Evolutionary conservation across 2,113 vertebrate species (phyloP).

Genomic region (Cephalopterus ornatus): DNA sequence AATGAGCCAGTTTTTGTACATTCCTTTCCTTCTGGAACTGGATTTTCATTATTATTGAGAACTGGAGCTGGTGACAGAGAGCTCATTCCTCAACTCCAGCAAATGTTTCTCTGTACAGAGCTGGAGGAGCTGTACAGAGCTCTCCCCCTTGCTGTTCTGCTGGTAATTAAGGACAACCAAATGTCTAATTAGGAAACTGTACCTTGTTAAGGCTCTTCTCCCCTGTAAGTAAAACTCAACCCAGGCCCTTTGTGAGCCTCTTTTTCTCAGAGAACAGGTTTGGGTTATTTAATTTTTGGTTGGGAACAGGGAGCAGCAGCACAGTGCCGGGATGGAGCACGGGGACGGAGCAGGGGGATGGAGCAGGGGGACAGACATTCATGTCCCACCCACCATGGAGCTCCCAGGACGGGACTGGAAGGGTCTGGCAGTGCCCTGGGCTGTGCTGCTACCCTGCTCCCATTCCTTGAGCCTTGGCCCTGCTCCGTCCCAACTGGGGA

Average conservation of each 20-base stretch:
- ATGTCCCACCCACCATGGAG: fast-evolving
- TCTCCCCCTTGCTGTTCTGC: neutral
- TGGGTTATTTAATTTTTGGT: neutral
- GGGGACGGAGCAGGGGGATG: no score
- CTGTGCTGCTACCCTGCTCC: neutral
- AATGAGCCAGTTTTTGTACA: fast-evolving
- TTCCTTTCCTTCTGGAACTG: neutral
- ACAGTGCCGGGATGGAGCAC: neutral
- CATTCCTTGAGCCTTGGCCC: neutral
- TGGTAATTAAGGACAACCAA: neutral
- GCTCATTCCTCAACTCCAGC: neutral
- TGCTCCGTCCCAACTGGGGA: neutral
- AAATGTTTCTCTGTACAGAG: neutral
- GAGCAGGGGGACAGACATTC: neutral
- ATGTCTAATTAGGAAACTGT: neutral
- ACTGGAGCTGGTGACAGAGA: neutral
- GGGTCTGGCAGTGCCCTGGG: neutral
- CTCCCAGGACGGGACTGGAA: neutral
- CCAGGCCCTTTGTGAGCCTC: neutral
- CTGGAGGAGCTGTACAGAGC: neutral
- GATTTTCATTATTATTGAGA: neutral
- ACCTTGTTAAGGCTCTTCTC: neutral
- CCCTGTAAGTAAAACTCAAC: neutral
- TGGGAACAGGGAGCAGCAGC: neutral
- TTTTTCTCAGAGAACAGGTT: neutral